These are phyloP conservation scores for Sarotherodon lohbergeri DNA, from an alignment of 2,113 vertebrate species.

Conservation along the genomic window DNA sequence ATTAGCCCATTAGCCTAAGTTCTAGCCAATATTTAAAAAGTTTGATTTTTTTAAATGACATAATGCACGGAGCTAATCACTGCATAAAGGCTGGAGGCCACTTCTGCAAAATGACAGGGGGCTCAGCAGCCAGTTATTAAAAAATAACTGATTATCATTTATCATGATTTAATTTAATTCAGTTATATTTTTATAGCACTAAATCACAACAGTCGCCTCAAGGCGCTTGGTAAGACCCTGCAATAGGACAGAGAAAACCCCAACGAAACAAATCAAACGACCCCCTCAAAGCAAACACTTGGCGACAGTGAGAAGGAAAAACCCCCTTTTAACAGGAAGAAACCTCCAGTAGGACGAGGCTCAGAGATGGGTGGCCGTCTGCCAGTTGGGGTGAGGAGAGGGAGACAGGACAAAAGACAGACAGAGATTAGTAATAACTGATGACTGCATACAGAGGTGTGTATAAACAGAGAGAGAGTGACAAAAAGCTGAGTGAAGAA, in stretches of 20 bases:
- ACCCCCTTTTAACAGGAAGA: not conserved
- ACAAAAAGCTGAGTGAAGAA: not conserved
- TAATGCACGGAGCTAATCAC: too few relatives aligned
- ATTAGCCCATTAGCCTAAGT: accelerated
- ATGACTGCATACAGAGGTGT: not conserved
- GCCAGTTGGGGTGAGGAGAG: not conserved
- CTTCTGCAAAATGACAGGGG: not conserved
- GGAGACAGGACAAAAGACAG: not conserved
- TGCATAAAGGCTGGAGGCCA: not conserved
- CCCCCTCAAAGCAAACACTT: not conserved
- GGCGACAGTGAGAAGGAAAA: not conserved
- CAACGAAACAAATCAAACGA: not conserved
- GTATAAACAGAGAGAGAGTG: not conserved
- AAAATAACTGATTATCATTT: not conserved
- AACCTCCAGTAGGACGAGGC: not conserved
- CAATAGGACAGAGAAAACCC: not conserved
- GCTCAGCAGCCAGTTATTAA: not conserved
- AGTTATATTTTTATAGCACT: not conserved
- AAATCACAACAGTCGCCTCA: not conserved
- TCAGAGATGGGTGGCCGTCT: not conserved
- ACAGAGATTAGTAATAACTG: not conserved
- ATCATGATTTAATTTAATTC: not conserved
- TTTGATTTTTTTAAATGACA: not conserved
- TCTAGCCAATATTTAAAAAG: not conserved
- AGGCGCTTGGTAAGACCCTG: not conserved